Conservation (phyloP, 2,888 invertebrate species). For the Micoletzkya japonica region DNA sequence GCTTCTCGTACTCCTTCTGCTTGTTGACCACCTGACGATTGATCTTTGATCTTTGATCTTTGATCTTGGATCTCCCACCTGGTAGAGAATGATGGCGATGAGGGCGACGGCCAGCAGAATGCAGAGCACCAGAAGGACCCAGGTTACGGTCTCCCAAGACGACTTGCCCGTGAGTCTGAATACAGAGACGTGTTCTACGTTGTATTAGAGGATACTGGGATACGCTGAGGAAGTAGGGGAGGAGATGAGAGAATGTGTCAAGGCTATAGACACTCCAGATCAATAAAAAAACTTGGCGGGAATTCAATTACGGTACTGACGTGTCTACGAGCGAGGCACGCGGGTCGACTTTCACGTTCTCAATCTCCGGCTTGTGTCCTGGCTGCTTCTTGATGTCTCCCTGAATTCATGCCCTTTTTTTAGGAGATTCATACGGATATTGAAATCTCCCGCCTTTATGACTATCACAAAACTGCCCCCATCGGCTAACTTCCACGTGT, state of each 20-base stretch:
- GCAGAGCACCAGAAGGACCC: slow-evolving; percentile 48
- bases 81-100: slow-evolving; percentile 42
- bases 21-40: neutral
- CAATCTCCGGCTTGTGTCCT: too few species aligned
- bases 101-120: slow-evolving; percentile 45
- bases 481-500: too few species aligned
- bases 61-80: too few species aligned
- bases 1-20: slow-evolving; percentile 33
- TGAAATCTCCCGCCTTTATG: too few species aligned
- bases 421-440: too few species aligned
- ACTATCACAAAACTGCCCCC: too few species aligned
- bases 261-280: neutral
- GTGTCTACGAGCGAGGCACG: slow-evolving; percentile 19
- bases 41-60: neutral
- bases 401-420: too few species aligned
- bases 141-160: slow-evolving; percentile 49
- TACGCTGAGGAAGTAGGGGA: neutral
- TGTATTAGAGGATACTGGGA: neutral
- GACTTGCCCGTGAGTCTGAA: slow-evolving; percentile 46
- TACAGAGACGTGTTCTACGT: neutral
- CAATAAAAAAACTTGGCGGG: neutral
- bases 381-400: too few species aligned
- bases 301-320: neutral
- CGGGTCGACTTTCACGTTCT: neutral
- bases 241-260: neutral